Percentiles rank a stretch among this genome's conserved stretches.
Conservation (phyloP, 2,888 invertebrate species). For the Ochropacha duplaris region DNA sequence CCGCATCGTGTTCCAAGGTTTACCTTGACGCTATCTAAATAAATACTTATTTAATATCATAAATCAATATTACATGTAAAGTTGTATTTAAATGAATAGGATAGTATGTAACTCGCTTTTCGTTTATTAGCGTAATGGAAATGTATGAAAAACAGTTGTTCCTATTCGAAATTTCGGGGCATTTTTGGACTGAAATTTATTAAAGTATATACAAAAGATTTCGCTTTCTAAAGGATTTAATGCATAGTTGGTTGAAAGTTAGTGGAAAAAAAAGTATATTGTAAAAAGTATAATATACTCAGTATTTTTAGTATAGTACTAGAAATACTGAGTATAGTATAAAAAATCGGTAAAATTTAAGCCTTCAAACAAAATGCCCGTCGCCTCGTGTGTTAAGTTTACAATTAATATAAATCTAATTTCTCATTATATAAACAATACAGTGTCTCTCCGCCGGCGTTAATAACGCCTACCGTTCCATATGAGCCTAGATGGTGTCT, state of each 20-base stretch:
- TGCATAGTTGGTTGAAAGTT: background rate
- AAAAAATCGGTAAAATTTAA: background rate
- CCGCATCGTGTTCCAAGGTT: slow-evolving; percentile 23
- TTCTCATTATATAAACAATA: slow-evolving; percentile 37
- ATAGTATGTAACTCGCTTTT: slow-evolving; percentile 11
- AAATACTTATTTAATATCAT: slow-evolving; percentile 77
- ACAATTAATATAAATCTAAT: slow-evolving; percentile 34
- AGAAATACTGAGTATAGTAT: background rate
- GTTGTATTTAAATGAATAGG: slow-evolving; percentile 25
- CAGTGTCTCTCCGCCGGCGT: slow-evolving; percentile 19
- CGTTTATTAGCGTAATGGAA: slow-evolving; percentile 34
- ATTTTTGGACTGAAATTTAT: background rate
- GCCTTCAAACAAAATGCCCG: slow-evolving; percentile 27
- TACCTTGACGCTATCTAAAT: slow-evolving; percentile 61
- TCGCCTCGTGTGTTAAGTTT: slow-evolving; percentile 30
- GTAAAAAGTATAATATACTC: background rate
- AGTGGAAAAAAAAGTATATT: background rate
- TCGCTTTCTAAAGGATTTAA: background rate
- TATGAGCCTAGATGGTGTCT: background rate
- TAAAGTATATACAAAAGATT: slow-evolving; percentile 4
- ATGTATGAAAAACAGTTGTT: slow-evolving; percentile 38
- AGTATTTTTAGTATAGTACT: background rate
- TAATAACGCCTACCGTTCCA: background rate
- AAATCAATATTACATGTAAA: slow-evolving; percentile 65
- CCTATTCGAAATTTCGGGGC: slow-evolving; percentile 15